Percentiles rank a stretch among this genome's conserved stretches.
Evolutionary conservation across 2,113 vertebrate genomes (phyloP).

Genomic region (Caranx melampygus): DNA sequence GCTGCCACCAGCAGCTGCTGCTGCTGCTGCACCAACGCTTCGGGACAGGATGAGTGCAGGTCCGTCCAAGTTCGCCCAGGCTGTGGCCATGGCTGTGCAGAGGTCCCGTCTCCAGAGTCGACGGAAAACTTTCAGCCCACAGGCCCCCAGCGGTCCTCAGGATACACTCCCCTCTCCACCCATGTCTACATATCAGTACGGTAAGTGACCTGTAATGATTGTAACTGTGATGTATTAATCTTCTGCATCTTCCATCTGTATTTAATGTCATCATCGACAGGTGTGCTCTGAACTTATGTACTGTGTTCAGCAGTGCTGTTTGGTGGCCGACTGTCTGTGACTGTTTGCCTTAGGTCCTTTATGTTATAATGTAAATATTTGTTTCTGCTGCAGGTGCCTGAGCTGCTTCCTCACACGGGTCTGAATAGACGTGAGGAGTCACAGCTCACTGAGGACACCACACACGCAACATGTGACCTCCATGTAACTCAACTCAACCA

Average conservation of each 20-base stretch:
- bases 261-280: neutral
- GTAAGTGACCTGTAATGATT: conserved; percentile 31
- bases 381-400: conserved; percentile 59
- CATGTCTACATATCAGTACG: conserved; percentile 51
- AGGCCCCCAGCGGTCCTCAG: neutral
- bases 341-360: neutral
- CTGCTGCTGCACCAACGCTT: conserved; percentile 60
- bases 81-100: conserved; percentile 87
- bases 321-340: neutral
- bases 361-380: conserved; percentile 8
- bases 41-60: conserved; percentile 59
- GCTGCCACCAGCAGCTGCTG: conserved; percentile 11
- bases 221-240: too few relatives aligned
- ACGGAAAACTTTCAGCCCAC: neutral
- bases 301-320: neutral
- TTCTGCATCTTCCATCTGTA: too few relatives aligned
- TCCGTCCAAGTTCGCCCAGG: conserved; percentile 88
- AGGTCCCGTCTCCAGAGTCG: conserved; percentile 79
- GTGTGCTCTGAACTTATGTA: neutral
- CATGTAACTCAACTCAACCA: neutral
- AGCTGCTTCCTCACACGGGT: conserved; percentile 20
- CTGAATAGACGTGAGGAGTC: neutral
- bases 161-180: conserved; percentile 22
- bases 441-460: neutral
- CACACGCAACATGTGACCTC: neutral